Evolutionary conservation across 1,140 invertebrate species (phyloP), one percentile per base, ranked within the genome.

Genomic region (Drosophila quadrilineata): DNA sequence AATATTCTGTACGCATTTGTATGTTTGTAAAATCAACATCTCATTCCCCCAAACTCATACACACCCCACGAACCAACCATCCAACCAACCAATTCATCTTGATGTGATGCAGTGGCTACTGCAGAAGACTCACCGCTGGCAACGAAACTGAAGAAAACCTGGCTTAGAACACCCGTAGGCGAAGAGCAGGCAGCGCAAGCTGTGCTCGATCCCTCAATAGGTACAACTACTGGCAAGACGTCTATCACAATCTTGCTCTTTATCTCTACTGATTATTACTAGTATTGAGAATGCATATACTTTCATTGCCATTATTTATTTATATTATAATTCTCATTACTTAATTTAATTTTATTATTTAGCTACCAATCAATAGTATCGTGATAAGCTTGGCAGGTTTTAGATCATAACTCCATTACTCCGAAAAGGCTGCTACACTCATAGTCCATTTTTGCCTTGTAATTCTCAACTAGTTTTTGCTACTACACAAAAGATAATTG

Each of bases 121-220:
- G 91, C 92, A 64, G 92, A 93, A 90, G 89, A 90, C 50, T 92
- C 92, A 73, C 92, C 92, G 77, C 90, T 93, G 86, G 92, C 92
- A 56, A 92, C 92, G 89, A 93, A 93, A 90, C 90, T 93, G 88
- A 93, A 93, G 90, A 93, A 93, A 91, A 93, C 92, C 90, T 93
- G 92, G 92, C 91, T 93, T 85, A 92, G 93, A 88, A 93, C 92
- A 89, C 92, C 92, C 70, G 91, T 92, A 56, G 90, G 92, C 87
- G 92, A 93, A 80, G 92, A 93, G 89, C 92, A 92, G 87, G 92
- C 92, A 56, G 91, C 92, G 74, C 92, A 93, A 90, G 92, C 92
- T 88, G 92, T 92, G 59, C 90, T 92, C 87, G 92, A 93, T 88
- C 91, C 92, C 68, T 91, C 92, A 89, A 90, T 93, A 91, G 92